These are phyloP conservation scores for Holcopasites calliopsidis DNA, from an alignment of 1,140 invertebrate genomes.

Conservation along the genomic window DNA sequence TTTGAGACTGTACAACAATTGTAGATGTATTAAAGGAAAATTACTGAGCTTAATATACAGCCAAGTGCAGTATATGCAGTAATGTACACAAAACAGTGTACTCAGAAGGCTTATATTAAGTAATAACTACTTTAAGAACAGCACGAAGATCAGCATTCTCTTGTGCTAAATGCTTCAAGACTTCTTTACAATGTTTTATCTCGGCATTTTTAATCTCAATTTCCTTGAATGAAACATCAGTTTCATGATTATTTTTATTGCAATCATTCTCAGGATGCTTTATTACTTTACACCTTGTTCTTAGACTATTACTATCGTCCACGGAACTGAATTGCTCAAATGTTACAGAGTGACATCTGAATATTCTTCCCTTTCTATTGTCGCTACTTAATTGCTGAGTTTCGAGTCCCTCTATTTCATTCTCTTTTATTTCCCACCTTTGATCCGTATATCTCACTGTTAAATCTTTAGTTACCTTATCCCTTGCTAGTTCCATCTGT, in stretches of 20 bases:
- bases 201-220: constrained; percentile 48
- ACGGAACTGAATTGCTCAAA: constrained; percentile 1
- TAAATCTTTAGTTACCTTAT: not conserved
- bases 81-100: not conserved
- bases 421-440: constrained; percentile 15
- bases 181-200: constrained; percentile 50
- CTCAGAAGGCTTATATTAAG: not conserved
- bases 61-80: not conserved
- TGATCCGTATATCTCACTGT: not conserved
- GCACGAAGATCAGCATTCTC: constrained; percentile 41
- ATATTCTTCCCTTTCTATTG: not conserved
- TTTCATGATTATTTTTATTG: constrained; percentile 33
- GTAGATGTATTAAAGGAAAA: not conserved
- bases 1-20: constrained; percentile 25
- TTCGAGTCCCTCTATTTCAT: constrained; percentile 23
- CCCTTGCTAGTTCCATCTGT: not conserved
- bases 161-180: constrained; percentile 35
- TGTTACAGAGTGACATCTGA: not conserved
- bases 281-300: constrained; percentile 7
- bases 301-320: constrained; percentile 3
- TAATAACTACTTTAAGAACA: constrained; percentile 35
- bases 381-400: not conserved
- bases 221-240: constrained; percentile 34
- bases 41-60: not conserved
- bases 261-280: constrained; percentile 16